phyloP scores from a whole-genome alignment of 2,113 vertebrate species.

The Rhynchomys soricoides region DNA sequence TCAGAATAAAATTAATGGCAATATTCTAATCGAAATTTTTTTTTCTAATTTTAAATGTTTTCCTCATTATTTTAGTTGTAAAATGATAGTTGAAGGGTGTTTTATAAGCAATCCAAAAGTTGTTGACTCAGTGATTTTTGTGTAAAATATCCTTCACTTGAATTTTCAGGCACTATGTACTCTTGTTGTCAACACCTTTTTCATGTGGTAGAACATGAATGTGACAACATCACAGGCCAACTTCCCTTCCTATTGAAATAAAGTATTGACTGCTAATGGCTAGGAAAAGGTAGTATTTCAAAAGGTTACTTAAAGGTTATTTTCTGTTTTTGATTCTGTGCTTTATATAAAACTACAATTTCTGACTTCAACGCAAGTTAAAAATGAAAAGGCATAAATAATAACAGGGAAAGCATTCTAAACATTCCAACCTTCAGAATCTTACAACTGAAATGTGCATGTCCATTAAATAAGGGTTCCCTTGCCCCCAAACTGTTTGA shows the following conservation, averaged over 20 bases:
- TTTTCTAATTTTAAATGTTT: conserved; percentile 20
- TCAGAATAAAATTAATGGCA: background rate
- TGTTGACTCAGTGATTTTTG: conserved; percentile 63
- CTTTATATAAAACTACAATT: conserved; percentile 79
- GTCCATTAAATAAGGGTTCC: background rate
- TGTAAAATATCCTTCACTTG: conserved; percentile 66
- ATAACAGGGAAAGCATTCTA: conserved; percentile 74
- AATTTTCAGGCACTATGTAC: conserved; percentile 74
- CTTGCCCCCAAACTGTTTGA: background rate
- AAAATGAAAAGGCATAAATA: conserved; percentile 69
- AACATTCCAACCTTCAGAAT: conserved; percentile 20
- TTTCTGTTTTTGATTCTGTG: conserved; percentile 79
- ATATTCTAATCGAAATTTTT: background rate
- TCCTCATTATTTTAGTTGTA: conserved; percentile 32
- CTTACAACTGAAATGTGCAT: background rate
- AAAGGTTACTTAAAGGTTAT: conserved; percentile 77
- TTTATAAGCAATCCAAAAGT: conserved; percentile 62
- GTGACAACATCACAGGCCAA: conserved; percentile 77
- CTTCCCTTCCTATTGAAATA: conserved; percentile 83
- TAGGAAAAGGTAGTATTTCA: conserved; percentile 82
- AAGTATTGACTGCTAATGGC: conserved; percentile 82
- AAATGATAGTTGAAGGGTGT: conserved; percentile 31
- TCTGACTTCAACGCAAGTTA: conserved; percentile 83
- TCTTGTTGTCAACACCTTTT: conserved; percentile 74
- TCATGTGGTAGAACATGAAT: conserved; percentile 72